These are phyloP conservation scores for Podarcis cretensis DNA, from an alignment of 2,113 vertebrate genomes.

Conservation along the genomic window DNA sequence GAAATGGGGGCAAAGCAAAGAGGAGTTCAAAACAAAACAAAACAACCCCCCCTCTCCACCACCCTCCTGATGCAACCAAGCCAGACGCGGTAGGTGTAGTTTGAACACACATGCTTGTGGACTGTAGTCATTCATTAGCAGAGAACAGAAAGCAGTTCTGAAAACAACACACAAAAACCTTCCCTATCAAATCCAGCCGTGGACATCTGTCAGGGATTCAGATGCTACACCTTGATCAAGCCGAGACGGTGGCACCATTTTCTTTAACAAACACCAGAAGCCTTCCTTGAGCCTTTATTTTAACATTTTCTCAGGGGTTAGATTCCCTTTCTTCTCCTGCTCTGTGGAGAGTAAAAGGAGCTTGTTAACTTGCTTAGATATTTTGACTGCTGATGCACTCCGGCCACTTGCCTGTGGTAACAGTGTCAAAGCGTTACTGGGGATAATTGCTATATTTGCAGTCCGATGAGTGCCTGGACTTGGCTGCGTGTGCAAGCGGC, in stretches of 20 bases:
- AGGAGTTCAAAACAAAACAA: slow-evolving; percentile 61
- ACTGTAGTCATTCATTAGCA: slow-evolving; percentile 85
- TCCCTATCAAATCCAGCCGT: slow-evolving; percentile 67
- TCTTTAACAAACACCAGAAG: slow-evolving; percentile 88
- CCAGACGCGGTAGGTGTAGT: slow-evolving; percentile 84
- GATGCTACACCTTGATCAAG: slow-evolving; percentile 89
- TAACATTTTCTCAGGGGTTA: slow-evolving; percentile 87
- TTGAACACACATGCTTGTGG: slow-evolving; percentile 62
- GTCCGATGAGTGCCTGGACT: slow-evolving; percentile 91
- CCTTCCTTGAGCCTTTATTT: slow-evolving; percentile 79
- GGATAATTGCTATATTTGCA: slow-evolving; percentile 98
- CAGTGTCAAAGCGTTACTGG: slow-evolving; percentile 96
- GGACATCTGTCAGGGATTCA: slow-evolving; percentile 75
- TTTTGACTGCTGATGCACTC: slow-evolving; percentile 94
- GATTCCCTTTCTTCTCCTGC: slow-evolving; percentile 86
- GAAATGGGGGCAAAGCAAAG: slow-evolving; percentile 71
- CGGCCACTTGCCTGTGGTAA: slow-evolving; percentile 98
- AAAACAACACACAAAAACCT: slow-evolving; percentile 35
- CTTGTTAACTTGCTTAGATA: slow-evolving; percentile 98
- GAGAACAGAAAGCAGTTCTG: slow-evolving; percentile 69
- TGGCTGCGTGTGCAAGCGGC: slow-evolving; percentile 86
- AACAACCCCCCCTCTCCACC: background rate
- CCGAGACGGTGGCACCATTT: slow-evolving; percentile 81
- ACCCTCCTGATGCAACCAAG: slow-evolving; percentile 66
- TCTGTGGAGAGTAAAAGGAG: slow-evolving; percentile 90